phyloP scores from a whole-genome alignment of 2,888 invertebrate species.

The Lepidochrysops patricia region DNA sequence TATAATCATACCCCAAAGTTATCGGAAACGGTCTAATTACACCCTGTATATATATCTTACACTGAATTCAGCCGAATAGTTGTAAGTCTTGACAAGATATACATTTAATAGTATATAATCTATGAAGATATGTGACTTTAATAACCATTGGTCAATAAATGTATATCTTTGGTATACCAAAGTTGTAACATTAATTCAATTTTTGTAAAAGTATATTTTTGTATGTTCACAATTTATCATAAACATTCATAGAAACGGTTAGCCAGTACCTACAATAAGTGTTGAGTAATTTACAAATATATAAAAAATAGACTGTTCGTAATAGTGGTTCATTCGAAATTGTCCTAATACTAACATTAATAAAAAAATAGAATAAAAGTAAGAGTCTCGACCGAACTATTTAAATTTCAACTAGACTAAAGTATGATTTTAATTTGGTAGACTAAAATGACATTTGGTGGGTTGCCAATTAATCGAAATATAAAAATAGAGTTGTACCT shows the following conservation, averaged over 20 bases:
- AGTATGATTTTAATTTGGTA: no score
- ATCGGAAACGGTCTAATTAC: no score
- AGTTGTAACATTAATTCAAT: not conserved
- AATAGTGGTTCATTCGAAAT: not conserved
- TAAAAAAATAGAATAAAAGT: not conserved
- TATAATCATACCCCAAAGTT: no score
- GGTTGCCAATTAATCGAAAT: no score
- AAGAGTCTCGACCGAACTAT: not conserved
- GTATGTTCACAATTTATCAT: not conserved
- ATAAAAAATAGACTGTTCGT: not conserved
- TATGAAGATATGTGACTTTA: no score
- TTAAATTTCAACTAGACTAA: not conserved
- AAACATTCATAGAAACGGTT: not conserved
- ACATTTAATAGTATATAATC: no score
- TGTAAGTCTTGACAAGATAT: no score
- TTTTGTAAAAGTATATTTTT: not conserved
- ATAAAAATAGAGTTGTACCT: no score
- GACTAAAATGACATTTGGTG: no score
- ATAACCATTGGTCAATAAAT: not conserved
- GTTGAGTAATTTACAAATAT: not conserved
- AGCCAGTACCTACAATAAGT: not conserved
- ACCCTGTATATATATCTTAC: no score
- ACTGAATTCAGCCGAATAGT: no score
- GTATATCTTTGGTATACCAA: not conserved
- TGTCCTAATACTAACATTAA: not conserved